phyloP scores from a whole-genome alignment of 2,113 vertebrate genomes.

The Nesoenas mayeri region DNA sequence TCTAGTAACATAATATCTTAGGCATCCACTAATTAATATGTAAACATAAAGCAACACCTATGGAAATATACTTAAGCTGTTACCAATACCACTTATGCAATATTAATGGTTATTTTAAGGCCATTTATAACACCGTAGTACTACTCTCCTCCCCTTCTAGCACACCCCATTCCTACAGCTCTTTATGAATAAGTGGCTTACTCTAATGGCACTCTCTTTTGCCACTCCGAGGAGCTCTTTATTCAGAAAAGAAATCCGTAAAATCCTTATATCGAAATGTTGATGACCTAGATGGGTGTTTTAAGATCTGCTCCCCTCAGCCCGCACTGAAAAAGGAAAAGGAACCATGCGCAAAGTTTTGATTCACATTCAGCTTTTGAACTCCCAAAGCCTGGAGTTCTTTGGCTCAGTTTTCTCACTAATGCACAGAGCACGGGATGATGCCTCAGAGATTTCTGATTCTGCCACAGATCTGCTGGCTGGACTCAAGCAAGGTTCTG shows the following conservation, averaged over 20 bases:
- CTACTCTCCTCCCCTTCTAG: not conserved
- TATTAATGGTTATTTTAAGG: constrained; percentile 70
- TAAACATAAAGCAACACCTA: constrained; percentile 77
- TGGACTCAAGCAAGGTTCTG: not conserved
- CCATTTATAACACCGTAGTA: constrained; percentile 48
- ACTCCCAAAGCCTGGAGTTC: not conserved
- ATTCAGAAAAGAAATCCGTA: not conserved
- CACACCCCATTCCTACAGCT: not conserved
- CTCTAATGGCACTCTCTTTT: constrained; percentile 3
- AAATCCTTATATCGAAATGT: not conserved
- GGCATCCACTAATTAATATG: constrained; percentile 73
- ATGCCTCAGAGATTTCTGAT: not conserved
- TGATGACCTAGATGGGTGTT: not conserved
- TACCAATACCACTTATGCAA: constrained; percentile 73
- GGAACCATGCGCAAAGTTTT: not conserved
- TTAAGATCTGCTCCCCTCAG: not conserved
- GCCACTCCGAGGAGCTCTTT: not conserved
- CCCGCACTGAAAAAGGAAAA: not conserved
- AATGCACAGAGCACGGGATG: not conserved
- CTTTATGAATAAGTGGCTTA: not conserved
- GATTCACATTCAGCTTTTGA: not conserved
- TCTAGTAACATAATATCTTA: constrained; percentile 71
- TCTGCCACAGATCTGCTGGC: not conserved
- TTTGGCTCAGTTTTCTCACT: not conserved
- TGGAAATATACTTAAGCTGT: constrained; percentile 77